phyloP scores from a whole-genome alignment of 2,888 invertebrate genomes.

The Tortrix viridana region DNA sequence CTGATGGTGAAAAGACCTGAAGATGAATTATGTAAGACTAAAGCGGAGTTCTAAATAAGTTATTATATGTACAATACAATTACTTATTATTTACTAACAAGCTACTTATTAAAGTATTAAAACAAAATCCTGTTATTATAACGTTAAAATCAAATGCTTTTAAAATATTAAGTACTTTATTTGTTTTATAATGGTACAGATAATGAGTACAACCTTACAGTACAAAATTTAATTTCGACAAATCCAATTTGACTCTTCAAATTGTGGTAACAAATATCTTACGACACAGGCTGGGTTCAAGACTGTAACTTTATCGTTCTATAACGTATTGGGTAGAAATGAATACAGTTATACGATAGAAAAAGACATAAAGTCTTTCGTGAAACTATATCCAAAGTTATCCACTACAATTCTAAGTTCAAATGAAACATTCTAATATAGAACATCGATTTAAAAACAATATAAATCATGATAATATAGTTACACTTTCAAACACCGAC shows the following conservation, averaged over 20 bases:
- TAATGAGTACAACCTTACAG: background rate
- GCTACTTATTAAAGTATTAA: too few species aligned
- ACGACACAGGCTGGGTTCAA: constrained; percentile 61
- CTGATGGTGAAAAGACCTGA: too few species aligned
- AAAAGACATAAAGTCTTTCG: background rate
- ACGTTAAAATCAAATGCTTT: too few species aligned
- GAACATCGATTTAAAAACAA: background rate
- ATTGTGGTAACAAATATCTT: constrained; percentile 30
- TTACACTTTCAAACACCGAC: constrained; percentile 68
- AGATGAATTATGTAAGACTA: too few species aligned
- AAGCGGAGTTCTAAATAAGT: too few species aligned
- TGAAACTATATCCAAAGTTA: background rate
- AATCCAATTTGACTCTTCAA: constrained; percentile 1
- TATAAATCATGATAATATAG: constrained; percentile 33
- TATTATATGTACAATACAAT: too few species aligned
- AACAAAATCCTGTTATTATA: too few species aligned
- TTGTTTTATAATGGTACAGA: constrained; percentile 10
- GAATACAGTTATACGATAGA: background rate
- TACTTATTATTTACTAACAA: too few species aligned
- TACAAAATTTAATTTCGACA: constrained; percentile 10
- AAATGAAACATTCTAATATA: background rate
- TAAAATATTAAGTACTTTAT: constrained; percentile 16
- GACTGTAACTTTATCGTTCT: constrained; percentile 61
- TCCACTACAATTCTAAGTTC: background rate
- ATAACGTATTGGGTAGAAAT: background rate